Evolutionary conservation across 2,113 vertebrate genomes (phyloP).

Genomic region (Nesogale talazaci): DNA sequence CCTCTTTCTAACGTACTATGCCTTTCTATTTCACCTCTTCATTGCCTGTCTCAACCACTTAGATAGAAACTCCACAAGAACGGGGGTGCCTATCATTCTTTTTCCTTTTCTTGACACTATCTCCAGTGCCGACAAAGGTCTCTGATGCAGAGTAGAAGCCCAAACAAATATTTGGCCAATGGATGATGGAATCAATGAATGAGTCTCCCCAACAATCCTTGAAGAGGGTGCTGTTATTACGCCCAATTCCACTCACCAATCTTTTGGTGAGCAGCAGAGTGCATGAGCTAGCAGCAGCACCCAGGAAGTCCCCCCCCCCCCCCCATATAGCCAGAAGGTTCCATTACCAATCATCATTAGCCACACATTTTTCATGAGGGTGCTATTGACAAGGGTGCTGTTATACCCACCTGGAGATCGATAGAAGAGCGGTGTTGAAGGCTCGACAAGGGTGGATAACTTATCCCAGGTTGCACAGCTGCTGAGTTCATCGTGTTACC

Average conservation of each 20-base stretch:
- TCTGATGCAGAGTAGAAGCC: neutral
- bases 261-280: neutral
- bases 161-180: neutral
- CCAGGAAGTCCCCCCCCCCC: neutral
- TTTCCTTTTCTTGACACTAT: neutral
- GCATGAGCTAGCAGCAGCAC: neutral
- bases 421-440: no score
- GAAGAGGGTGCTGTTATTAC: neutral
- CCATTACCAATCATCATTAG: neutral
- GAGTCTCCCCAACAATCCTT: neutral
- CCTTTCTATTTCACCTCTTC: neutral
- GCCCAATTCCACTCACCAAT: neutral
- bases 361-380: neutral
- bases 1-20: neutral
- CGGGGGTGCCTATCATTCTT: neutral
- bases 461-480: neutral
- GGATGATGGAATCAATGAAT: neutral
- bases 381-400: neutral
- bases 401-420: no score
- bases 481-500: no score
- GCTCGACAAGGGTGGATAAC: neutral
- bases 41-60: neutral
- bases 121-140: no score
- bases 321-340: neutral
- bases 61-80: neutral